Evolutionary conservation across 92 coral and sea anemone genomes (phyloP), one percentile per base, ranked within the genome.

Genomic region (Paramuricea clavata): DNA sequence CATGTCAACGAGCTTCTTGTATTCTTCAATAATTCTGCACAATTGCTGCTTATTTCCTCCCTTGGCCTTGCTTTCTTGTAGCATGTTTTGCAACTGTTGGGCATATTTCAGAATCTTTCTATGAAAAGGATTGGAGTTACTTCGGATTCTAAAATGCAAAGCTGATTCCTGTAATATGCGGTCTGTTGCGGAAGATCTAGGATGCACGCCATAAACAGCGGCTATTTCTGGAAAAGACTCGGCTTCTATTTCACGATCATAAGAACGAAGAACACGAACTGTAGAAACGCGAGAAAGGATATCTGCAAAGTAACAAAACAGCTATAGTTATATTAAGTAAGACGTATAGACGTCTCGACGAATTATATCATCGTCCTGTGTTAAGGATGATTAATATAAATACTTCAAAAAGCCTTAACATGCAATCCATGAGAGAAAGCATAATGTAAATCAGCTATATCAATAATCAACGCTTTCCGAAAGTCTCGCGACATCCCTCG

Each of bases 131-230:
- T 95, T 95, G 68, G 78, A 54, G 12, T 81, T 73, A 7, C 86
- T 41, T 19, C 98, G 95, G 67, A 95, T 78, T 36, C 94, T 94
- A 77, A 86, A 83, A 85, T 95, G 98, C 70, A 95, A 89, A 50
- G 98, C 89, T 43, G 92, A 64, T 11, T 85, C 89, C 41, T 65
- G 54, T 54, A 57, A 25, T 41, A 30, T 41, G 28, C 50, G 35
- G 2, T 23, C 52, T 19, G 49, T 27, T 27, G 22, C 56, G 6
- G 78, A 22, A 35, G 32, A 22, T 8, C 62, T 30, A 19, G 54
- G 36, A 56, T 35, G 76, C 49, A 81, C 43, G 49, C 89, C 89
- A 36, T 32, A 79, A 26, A 78, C 71, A 25, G 91, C 82, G 10
- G 86, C 74, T 5, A 90, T 74, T 36, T 79, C 81, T 61, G 91